phyloP scores from a whole-genome alignment of 2,888 invertebrate genomes.

The Euplagia quadripunctaria region DNA sequence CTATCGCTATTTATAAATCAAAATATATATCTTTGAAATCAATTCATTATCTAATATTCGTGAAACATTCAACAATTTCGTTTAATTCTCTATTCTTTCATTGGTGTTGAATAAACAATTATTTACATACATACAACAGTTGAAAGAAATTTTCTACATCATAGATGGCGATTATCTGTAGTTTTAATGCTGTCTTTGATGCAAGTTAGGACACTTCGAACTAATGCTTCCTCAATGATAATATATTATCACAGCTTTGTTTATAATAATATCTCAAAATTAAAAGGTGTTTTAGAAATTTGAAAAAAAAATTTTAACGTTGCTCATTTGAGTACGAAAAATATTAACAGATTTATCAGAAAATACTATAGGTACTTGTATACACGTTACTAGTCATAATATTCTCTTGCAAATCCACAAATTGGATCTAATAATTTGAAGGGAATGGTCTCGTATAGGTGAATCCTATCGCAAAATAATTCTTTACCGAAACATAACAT shows the following conservation, averaged over 20 bases:
- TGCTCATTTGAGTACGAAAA: neutral
- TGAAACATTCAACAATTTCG: conserved; percentile 48
- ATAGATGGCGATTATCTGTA: conserved; percentile 34
- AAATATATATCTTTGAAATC: conserved; percentile 17
- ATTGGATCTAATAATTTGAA: no score
- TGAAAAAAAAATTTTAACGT: neutral
- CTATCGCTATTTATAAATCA: conserved; percentile 15
- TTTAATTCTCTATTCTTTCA: conserved; percentile 44
- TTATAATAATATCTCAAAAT: neutral
- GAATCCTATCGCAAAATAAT: no score
- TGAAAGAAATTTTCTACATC: conserved; percentile 39
- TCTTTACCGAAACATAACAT: no score
- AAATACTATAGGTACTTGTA: neutral
- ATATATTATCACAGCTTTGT: conserved; percentile 22
- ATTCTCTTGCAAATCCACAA: no score
- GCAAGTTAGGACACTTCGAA: conserved; percentile 30
- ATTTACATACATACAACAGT: conserved; percentile 66
- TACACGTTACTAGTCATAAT: no score
- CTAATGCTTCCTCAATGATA: conserved; percentile 27
- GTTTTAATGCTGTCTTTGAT: conserved; percentile 17
- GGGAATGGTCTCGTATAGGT: no score
- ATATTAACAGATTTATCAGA: neutral
- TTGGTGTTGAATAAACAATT: conserved; percentile 54
- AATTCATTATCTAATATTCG: conserved; percentile 17
- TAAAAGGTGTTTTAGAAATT: neutral